Conservation (phyloP, 2,113 vertebrate species). For the Mobula birostris region DNA sequence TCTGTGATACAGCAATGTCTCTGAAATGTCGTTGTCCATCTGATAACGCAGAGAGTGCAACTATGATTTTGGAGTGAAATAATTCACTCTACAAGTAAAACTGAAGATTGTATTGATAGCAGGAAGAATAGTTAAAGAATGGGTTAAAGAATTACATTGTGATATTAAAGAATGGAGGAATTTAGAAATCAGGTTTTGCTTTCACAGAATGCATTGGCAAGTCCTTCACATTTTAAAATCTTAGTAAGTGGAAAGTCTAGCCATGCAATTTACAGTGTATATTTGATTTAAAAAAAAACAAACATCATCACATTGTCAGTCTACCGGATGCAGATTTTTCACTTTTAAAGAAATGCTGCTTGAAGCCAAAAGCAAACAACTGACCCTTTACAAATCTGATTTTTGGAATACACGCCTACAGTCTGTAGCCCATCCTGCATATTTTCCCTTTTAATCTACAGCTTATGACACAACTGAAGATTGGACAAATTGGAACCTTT, state of each 20-base stretch:
- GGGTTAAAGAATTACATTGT: not conserved
- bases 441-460: not conserved
- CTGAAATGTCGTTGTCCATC: not conserved
- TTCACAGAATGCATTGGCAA: not conserved
- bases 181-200: not conserved
- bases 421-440: not conserved
- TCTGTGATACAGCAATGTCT: not conserved
- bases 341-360: not conserved
- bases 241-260: not conserved
- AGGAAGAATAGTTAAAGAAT: not conserved
- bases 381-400: not conserved
- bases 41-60: not conserved
- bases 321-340: not conserved
- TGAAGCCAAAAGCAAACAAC: not conserved
- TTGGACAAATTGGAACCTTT: not conserved
- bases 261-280: not conserved
- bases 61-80: not conserved
- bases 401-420: not conserved
- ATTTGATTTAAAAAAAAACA: not conserved
- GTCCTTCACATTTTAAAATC: not conserved
- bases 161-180: not conserved
- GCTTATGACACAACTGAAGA: not conserved
- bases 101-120: not conserved
- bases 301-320: not conserved
- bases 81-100: not conserved